Evolutionary conservation across 2,888 invertebrate species (phyloP), one percentile per base, ranked within the genome.

Genomic region (Cistogaster globosa): DNA sequence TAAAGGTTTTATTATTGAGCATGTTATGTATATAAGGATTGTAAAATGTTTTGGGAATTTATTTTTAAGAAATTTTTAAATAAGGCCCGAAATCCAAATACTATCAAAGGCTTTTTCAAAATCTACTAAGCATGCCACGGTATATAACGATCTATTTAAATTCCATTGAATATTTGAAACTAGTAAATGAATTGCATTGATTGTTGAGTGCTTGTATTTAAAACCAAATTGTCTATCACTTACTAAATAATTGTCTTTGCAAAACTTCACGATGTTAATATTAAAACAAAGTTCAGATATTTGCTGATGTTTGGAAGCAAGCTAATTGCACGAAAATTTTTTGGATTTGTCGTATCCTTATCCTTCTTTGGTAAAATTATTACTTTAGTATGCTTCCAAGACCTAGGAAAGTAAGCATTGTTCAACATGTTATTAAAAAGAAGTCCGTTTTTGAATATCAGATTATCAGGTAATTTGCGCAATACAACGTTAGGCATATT

Each of bases 361-460:
- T 53, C 55, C 4, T 26, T 53, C 45, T 72, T 80, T 2, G 22
- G 32, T 65, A 72, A 22, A 42, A 72, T 16, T 16, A 65, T 16
- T n/a, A 72, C 32, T 26, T 26, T 26, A 26, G 26, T 4, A 26
- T 26, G 26, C 26, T 26, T 26, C 26, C 26, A 80, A 16, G 55
- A 14, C 42, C 45, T 7, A 4, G 72, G 67, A 51, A 80, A 75
- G n/a, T 81, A 74, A n/a, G 72, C n/a, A 22, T 58, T 58, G 12
- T 58, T 42, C 14, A 58, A 22, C 58, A 71, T 71, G 42, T 71
- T 71, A 42, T 58, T 71, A 22, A 71, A 58, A 26, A 71, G 42
- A 18, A 20, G 38, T 42, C 48, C 12, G 18, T 72, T 45, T 72
- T 58, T 26, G 38, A 14, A 7, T 9, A 55, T 71, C 22, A 71